Base-by-base conservation (phyloP, 2,888 invertebrate species). In the Drosophila putrida region DNA sequence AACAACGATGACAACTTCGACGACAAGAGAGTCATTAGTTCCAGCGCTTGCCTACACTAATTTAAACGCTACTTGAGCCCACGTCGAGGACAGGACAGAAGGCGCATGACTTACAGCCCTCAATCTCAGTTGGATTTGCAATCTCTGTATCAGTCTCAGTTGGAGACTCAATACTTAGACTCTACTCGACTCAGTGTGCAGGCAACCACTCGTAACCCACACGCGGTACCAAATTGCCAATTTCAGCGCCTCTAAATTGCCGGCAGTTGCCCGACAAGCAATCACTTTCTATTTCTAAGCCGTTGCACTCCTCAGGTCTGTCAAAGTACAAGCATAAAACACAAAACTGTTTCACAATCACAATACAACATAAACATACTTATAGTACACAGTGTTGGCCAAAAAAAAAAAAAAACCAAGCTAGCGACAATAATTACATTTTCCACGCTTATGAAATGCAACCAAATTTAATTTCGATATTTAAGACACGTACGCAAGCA, bases 41-140 rank as follows among this genome's bases (percentile, higher is more conserved):
- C 88, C 88, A 86, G 82, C 70, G 77, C 78, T 83, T 88, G 89
- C 75, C 83, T 73, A 78, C 77, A 81, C 77, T 85, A 88, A 88
- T 81, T 82, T 73, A 67, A 76, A 59, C 70, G 82, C 83, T 81
- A 84, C 88, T 77, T 82, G 60, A 43, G 75, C 72, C 70, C 72
- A 64, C 75, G 73, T 53, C 72, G 60, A 75, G 71, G 64, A 67
- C 69, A 65, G 64, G 61, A 57, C 65, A 54, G 60, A 46, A 46
- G 57, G 51, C 46, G 59, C 38, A 39, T 39, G 58, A 59, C 35
- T 61, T 28, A 6, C 9, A 51, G 55, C 44, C 44, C 55, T 55
- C 55, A 10, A 41, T 27, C 13, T 25, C 35, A 43, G 35, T 28
- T 25, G 33, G 60, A 43, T 25, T 60, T 27, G 50, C 51, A 27